Evolutionary conservation across 2,797 vertebrate species (phyloP).

Genomic region (Eupleurogrammus muticus): DNA sequence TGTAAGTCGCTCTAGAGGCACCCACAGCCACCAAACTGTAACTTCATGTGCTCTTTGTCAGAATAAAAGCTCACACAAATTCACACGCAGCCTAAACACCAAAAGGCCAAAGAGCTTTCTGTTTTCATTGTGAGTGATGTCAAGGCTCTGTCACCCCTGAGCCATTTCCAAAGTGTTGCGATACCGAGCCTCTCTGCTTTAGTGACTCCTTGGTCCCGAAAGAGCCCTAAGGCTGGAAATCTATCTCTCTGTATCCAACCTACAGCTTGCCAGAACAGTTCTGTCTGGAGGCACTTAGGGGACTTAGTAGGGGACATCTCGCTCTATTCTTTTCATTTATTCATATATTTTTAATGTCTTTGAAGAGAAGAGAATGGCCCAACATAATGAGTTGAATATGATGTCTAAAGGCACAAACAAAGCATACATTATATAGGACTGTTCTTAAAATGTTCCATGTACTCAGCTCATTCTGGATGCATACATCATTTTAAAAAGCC

Average conservation of each 20-base stretch:
- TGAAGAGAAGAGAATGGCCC: not conserved
- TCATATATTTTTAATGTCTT: not conserved
- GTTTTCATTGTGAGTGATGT: slow-evolving; percentile 71
- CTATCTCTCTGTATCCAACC: slow-evolving; percentile 62
- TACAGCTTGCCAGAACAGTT: slow-evolving; percentile 58
- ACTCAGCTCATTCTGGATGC: not conserved
- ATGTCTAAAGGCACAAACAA: not conserved
- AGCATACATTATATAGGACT: not conserved
- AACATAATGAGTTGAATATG: not conserved
- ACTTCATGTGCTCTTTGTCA: slow-evolving; percentile 29
- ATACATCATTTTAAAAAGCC: not conserved
- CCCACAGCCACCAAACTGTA: slow-evolving; percentile 18
- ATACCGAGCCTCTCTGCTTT: slow-evolving; percentile 67
- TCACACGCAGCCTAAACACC: slow-evolving; percentile 30
- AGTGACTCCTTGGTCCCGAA: slow-evolving; percentile 68
- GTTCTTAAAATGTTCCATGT: not conserved
- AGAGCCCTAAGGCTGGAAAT: slow-evolving; percentile 68
- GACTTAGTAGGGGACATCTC: slow-evolving; percentile 24
- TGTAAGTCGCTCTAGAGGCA: slow-evolving; percentile 6
- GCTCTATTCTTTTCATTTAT: not conserved
- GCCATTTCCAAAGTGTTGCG: slow-evolving; percentile 67
- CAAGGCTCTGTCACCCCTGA: slow-evolving; percentile 64
- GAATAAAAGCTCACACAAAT: slow-evolving; percentile 25
- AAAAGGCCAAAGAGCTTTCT: slow-evolving; percentile 65
- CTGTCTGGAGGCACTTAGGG: slow-evolving; percentile 58